Conservation (phyloP, 2,888 invertebrate species). For the Ligdia adustata region DNA sequence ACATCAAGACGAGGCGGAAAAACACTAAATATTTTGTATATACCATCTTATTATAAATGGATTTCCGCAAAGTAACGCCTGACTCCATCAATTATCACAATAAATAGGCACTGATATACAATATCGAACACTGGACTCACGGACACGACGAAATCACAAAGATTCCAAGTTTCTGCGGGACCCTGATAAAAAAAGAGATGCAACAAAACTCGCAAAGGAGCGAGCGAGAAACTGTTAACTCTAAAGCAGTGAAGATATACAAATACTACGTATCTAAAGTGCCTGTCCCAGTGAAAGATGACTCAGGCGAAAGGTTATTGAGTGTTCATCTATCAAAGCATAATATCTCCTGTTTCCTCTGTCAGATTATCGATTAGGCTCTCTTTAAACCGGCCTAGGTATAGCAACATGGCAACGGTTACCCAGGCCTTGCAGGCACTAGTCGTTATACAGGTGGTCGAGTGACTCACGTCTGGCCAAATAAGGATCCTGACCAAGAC, state of each 20-base stretch:
- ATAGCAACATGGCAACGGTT: slow-evolving; percentile 42
- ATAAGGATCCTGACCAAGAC: slow-evolving; percentile 57
- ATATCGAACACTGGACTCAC: too few relatives aligned
- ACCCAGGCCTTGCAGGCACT: slow-evolving; percentile 38
- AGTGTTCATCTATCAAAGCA: slow-evolving; percentile 40
- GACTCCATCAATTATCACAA: too few relatives aligned
- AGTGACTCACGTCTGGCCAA: slow-evolving; percentile 64
- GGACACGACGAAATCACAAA: too few relatives aligned
- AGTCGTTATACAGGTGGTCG: slow-evolving; percentile 32
- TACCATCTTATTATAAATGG: too few relatives aligned
- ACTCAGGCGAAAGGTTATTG: slow-evolving; percentile 29
- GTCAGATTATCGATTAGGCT: slow-evolving; percentile 41
- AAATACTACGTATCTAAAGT: background rate
- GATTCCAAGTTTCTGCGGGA: too few relatives aligned
- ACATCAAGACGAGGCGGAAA: too few relatives aligned
- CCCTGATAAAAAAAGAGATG: background rate
- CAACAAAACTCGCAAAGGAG: background rate
- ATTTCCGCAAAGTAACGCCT: too few relatives aligned
- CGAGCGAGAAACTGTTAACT: too few relatives aligned
- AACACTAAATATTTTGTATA: too few relatives aligned
- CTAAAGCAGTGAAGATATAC: too few relatives aligned
- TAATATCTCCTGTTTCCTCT: slow-evolving; percentile 23
- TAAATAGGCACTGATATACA: too few relatives aligned
- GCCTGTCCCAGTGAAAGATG: slow-evolving; percentile 32
- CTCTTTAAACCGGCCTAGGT: slow-evolving; percentile 51